Conservation (phyloP, 2,797 vertebrate species). For the Ceyx erithaca region DNA sequence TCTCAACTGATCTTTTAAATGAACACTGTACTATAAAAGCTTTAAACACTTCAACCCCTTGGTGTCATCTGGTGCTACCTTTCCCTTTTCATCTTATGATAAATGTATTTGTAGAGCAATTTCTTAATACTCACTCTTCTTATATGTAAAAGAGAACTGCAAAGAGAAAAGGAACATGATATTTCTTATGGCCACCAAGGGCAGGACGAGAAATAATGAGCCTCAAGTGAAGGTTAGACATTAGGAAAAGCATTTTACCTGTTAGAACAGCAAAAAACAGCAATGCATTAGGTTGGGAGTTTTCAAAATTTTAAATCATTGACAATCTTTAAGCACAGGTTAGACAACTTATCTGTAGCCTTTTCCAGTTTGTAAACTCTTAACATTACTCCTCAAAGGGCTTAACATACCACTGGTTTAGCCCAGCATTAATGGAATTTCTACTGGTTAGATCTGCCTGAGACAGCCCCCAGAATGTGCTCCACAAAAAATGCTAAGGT, state of each 20-base stretch:
- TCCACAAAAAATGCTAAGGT: not conserved
- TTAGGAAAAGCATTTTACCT: not conserved
- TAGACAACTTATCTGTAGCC: not conserved
- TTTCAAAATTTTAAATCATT: not conserved
- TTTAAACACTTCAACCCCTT: constrained; percentile 48
- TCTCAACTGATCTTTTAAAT: constrained; percentile 55
- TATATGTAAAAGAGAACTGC: constrained; percentile 53
- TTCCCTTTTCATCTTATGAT: constrained; percentile 49
- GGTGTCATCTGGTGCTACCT: constrained; percentile 13
- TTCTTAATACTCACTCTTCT: constrained; percentile 17
- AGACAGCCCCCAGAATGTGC: not conserved
- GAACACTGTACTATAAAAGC: constrained; percentile 39
- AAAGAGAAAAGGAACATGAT: constrained; percentile 34
- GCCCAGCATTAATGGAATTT: not conserved
- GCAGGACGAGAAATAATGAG: constrained; percentile 48
- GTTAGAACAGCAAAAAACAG: not conserved
- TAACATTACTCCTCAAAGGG: not conserved
- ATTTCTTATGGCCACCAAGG: constrained; percentile 10
- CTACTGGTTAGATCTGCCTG: not conserved
- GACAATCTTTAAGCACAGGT: not conserved
- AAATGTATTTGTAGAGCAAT: constrained; percentile 53
- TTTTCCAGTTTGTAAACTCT: not conserved
- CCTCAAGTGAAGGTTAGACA: not conserved
- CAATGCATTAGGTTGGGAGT: not conserved
- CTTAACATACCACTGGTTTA: not conserved